Evolutionary conservation across 2,113 vertebrate genomes (phyloP), one percentile per base, ranked within the genome.

Genomic region (Abramis brama): DNA sequence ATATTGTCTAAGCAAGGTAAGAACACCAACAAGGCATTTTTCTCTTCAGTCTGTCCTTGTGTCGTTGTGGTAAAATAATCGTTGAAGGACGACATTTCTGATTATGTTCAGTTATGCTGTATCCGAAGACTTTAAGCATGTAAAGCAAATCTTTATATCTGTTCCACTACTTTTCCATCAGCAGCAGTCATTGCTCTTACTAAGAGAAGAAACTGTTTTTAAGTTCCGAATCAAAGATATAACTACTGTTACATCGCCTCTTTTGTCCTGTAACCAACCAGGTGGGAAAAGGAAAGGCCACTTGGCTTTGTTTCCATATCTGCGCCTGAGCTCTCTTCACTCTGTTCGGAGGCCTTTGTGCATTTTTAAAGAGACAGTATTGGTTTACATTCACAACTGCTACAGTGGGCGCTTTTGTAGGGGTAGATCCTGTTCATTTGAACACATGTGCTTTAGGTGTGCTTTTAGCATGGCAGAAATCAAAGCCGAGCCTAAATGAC

Each of bases 401-500:
- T 90, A 86, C 86, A 73, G 82, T 82, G 84, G 76, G 77, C 6
- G 86, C 90, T 90, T 86, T 91, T 60, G 60, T 84, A 85, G 23
- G 62, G 55, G 79, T 92, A 89, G 81, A 88, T 73, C 89, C 84
- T 90, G 88, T 92, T 93, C 27, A 88, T 82, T 39, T 80, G 86
- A 88, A 87, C 79, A 85, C 79, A 86, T 87, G 90, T 92, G 87
- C 86, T 66, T 92, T 86, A 86, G 68, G 81, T 91, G 92, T 93
- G 92, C 93, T 94, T 94, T 93, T 93, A 93, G 94, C 94, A 94
- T 95, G 94, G 93, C 90, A 93, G 86, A 74, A 74, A 81, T 87
- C n/a, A 89, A 91, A 92, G 90, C 89, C 90, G 5, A 87, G 89
- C 86, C 80, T 92, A 93, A 93, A 85, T 91, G 88, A 90, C 88